Conservation (phyloP, 1,140 invertebrate species). For the Drosophila ambigua region DNA sequence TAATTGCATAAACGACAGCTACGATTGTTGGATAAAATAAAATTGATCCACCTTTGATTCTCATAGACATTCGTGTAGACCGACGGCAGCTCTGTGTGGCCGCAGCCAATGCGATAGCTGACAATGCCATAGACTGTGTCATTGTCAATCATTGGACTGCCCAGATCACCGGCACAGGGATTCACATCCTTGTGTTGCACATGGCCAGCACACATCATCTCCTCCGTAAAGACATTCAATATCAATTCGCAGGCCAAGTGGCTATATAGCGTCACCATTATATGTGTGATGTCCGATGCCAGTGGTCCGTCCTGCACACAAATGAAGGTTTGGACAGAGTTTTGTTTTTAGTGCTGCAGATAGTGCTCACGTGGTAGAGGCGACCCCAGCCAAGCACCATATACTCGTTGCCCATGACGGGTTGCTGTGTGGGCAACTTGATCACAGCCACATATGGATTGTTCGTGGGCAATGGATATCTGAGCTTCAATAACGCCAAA, state of each 20-base stretch:
- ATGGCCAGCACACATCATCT: slow-evolving; percentile 51
- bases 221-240: not conserved
- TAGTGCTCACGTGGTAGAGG: too few species aligned
- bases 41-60: slow-evolving; percentile 33
- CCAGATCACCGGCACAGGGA: slow-evolving; percentile 52
- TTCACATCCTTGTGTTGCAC: not conserved
- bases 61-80: slow-evolving; percentile 47
- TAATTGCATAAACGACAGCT: not conserved
- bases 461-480: too few species aligned
- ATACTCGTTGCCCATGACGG: too few species aligned
- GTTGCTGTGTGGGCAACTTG: too few species aligned
- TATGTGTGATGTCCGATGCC: slow-evolving; percentile 15
- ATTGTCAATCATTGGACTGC: slow-evolving; percentile 27
- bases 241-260: not conserved
- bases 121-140: slow-evolving; percentile 34
- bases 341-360: too few species aligned
- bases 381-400: too few species aligned
- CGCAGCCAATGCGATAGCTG: slow-evolving; percentile 29
- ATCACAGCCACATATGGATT: too few species aligned
- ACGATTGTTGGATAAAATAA: not conserved
- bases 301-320: slow-evolving; percentile 22
- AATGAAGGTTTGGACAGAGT: not conserved
- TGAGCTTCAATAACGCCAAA: too few species aligned
- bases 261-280: slow-evolving; percentile 15
- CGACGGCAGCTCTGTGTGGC: slow-evolving; percentile 1